Percentiles rank a stretch among this genome's conserved stretches.
Evolutionary conservation across 1,140 invertebrate species (phyloP).

Genomic region (Drosophila malerkotliana): DNA sequence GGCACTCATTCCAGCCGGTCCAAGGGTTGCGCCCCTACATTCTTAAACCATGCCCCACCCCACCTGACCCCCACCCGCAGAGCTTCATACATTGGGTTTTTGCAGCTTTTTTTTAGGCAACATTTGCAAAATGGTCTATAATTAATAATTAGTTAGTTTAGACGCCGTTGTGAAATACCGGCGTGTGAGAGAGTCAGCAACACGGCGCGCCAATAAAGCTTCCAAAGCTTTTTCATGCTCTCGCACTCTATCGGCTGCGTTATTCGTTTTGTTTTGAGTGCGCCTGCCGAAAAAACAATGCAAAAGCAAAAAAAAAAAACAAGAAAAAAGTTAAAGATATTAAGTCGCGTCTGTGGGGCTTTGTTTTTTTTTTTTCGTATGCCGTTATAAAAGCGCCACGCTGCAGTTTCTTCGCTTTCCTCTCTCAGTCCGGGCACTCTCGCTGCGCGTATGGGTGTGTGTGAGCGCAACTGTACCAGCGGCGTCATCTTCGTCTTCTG

Average conservation of each 20-base stretch:
- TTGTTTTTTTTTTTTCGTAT: slow-evolving; percentile 14
- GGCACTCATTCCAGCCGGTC: not conserved
- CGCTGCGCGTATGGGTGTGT: slow-evolving; percentile 14
- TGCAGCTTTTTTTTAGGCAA: slow-evolving; percentile 26
- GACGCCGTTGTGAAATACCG: slow-evolving; percentile 51
- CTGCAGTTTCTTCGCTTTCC: slow-evolving; percentile 27
- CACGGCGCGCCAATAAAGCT: slow-evolving; percentile 6
- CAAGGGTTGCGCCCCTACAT: not conserved
- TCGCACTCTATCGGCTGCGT: slow-evolving; percentile 3
- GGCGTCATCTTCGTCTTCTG: slow-evolving; percentile 50
- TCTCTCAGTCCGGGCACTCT: slow-evolving; percentile 3
- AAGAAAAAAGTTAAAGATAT: slow-evolving; percentile 12
- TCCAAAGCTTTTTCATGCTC: slow-evolving; percentile 20
- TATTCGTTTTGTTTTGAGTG: slow-evolving; percentile 68
- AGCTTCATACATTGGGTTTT: too few relatives aligned
- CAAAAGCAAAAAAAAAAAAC: slow-evolving; percentile 26
- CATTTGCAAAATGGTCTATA: slow-evolving; percentile 53
- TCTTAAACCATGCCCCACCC: not conserved
- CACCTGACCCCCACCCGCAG: too few relatives aligned
- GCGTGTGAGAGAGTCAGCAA: slow-evolving; percentile 15
- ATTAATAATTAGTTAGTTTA: slow-evolving; percentile 60
- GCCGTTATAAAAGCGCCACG: slow-evolving; percentile 41
- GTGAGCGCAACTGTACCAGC: slow-evolving; percentile 64
- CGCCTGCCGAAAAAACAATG: slow-evolving; percentile 22
- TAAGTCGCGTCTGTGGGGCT: slow-evolving; percentile 8